A percentile compares a stretch with the other conserved stretches of the same genome.
phyloP scores from a whole-genome alignment of 2,797 vertebrate genomes.

The Strix occidentalis region DNA sequence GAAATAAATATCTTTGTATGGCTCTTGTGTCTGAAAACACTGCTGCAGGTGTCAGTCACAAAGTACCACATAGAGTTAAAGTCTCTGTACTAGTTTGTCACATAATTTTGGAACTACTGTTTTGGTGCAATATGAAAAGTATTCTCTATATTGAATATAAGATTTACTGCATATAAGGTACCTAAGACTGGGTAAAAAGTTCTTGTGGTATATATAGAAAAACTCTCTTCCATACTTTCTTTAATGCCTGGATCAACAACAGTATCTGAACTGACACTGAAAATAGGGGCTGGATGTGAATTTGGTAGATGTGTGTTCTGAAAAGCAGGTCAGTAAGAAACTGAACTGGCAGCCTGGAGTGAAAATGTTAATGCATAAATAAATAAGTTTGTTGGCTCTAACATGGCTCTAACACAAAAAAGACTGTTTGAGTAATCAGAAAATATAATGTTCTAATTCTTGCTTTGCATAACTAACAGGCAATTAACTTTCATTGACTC shows the following conservation, averaged over 20 bases:
- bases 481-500: conserved; percentile 66
- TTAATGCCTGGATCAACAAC: neutral
- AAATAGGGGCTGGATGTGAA: neutral
- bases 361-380: conserved; percentile 41
- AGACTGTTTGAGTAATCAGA: conserved; percentile 56
- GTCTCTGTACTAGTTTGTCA: neutral
- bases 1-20: neutral
- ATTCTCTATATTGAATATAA: neutral
- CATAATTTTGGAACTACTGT: neutral
- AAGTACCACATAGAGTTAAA: neutral
- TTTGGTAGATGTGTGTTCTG: neutral
- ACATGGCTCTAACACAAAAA: too few relatives aligned
- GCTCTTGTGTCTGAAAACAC: neutral
- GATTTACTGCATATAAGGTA: neutral
- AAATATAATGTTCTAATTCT: conserved; percentile 26
- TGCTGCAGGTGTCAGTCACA: neutral
- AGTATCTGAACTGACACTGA: neutral
- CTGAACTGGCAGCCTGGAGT: conserved; percentile 22
- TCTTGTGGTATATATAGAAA: neutral
- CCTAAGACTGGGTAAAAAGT: neutral
- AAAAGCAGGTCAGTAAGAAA: neutral
- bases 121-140: neutral
- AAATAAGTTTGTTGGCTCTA: too few relatives aligned
- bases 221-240: neutral
- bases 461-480: conserved; percentile 58